These are phyloP conservation scores for Anguilla obscura DNA, from an alignment of 2,797 vertebrate species.

Conservation along the genomic window DNA sequence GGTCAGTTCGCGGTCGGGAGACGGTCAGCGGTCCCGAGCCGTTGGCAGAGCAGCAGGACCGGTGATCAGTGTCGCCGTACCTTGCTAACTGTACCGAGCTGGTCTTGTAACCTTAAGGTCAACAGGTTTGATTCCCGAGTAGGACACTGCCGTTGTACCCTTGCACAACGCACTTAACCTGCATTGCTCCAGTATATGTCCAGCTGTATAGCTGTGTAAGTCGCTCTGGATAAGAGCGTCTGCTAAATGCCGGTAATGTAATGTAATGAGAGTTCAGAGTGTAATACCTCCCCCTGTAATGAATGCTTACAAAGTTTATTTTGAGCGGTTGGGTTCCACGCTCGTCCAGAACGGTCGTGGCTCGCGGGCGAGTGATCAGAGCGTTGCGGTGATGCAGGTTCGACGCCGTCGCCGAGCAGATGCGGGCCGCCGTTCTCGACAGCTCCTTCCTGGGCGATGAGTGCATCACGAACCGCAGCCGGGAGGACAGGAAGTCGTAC, in stretches of 20 bases:
- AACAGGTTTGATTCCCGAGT: too few species aligned
- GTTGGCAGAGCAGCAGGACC: not conserved
- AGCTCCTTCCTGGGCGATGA: constrained; percentile 82
- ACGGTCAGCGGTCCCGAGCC: not conserved
- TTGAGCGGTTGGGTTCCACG: not conserved
- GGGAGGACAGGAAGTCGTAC: constrained; percentile 67
- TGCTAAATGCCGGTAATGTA: too few species aligned
- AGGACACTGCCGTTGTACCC: too few species aligned
- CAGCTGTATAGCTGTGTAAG: too few species aligned
- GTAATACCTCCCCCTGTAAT: not conserved
- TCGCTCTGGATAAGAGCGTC: too few species aligned
- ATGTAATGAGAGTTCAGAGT: not conserved
- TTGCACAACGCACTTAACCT: too few species aligned
- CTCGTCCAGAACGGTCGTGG: not conserved
- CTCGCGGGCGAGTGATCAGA: not conserved
- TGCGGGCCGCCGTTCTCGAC: constrained; percentile 79
- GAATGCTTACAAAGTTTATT: not conserved
- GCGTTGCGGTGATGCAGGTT: constrained; percentile 68
- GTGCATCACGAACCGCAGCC: constrained; percentile 69
- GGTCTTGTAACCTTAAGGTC: too few species aligned
- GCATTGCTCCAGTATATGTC: too few species aligned
- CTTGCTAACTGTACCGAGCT: not conserved
- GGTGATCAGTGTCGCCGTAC: not conserved
- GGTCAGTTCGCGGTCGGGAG: not conserved
- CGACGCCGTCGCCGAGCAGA: constrained; percentile 77